Percentiles rank a stretch among this genome's conserved stretches.
Conservation (phyloP, 2,888 invertebrate genomes). For the Chrysopilus asiliformis region DNA sequence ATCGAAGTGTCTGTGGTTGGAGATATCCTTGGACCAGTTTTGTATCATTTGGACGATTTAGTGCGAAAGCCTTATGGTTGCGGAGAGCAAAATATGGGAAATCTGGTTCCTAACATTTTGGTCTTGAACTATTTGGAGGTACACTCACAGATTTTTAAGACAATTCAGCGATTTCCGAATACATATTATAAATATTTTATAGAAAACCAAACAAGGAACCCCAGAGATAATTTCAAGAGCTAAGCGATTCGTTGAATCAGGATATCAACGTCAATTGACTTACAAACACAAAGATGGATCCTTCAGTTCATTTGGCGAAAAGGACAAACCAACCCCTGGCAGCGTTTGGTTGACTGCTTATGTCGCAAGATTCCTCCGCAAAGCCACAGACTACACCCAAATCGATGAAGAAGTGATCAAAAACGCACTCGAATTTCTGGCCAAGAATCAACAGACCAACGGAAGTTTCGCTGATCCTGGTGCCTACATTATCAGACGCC, state of each 20-base stretch:
- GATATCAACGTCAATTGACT: constrained; percentile 71
- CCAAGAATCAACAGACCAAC: constrained; percentile 47
- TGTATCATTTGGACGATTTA: constrained; percentile 59
- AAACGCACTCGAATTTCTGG: constrained; percentile 57
- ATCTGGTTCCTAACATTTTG: constrained; percentile 56
- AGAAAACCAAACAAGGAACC: constrained; percentile 51
- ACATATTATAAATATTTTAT: constrained; percentile 3
- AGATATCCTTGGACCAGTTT: constrained; percentile 67
- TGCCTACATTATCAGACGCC: constrained; percentile 22
- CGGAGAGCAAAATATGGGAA: constrained; percentile 52
- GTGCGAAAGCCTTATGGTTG: constrained; percentile 67
- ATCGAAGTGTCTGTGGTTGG: constrained; percentile 54
- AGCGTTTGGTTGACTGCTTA: constrained; percentile 78
- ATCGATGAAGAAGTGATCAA: constrained; percentile 54
- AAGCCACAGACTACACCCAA: constrained; percentile 54
- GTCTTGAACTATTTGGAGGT: constrained; percentile 52
- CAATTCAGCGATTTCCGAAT: neutral
- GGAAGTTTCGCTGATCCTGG: constrained; percentile 72
- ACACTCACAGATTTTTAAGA: constrained; percentile 12
- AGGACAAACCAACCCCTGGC: constrained; percentile 52
- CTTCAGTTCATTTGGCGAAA: too few relatives aligned
- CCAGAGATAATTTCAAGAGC: constrained; percentile 49
- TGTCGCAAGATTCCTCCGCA: constrained; percentile 61
- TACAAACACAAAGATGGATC: too few relatives aligned
- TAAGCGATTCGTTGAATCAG: constrained; percentile 38